phyloP scores from a whole-genome alignment of 2,888 invertebrate species.

The Yponomeuta malinellus region DNA sequence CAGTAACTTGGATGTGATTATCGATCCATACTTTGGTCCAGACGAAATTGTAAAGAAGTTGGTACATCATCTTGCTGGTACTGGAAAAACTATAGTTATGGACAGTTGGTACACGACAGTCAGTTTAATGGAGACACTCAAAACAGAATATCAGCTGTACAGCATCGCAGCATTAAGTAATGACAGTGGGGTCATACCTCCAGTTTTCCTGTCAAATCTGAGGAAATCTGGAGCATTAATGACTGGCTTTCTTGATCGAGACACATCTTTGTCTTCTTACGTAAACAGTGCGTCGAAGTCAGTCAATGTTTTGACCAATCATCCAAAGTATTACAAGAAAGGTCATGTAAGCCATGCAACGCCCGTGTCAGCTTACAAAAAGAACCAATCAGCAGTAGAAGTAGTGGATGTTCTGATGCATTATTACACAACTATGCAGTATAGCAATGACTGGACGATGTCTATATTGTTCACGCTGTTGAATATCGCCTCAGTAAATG shows the following conservation, averaged over 20 bases:
- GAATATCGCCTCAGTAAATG: constrained; percentile 61
- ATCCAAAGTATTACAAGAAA: constrained; percentile 51
- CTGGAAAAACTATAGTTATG: constrained; percentile 50
- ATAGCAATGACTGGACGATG: constrained; percentile 61
- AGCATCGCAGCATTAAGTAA: constrained; percentile 50
- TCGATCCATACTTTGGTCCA: constrained; percentile 48
- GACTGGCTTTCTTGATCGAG: constrained; percentile 51
- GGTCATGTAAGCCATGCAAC: constrained; percentile 40
- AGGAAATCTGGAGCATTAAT: constrained; percentile 44
- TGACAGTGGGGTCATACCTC: constrained; percentile 50
- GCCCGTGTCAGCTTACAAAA: constrained; percentile 54
- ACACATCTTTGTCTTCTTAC: constrained; percentile 50
- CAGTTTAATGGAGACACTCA: constrained; percentile 41
- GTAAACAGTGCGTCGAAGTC: constrained; percentile 45
- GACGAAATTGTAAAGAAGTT: constrained; percentile 51
- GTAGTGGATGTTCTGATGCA: constrained; percentile 61
- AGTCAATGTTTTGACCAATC: constrained; percentile 53
- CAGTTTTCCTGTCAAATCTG: constrained; percentile 47
- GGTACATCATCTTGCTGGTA: constrained; percentile 52
- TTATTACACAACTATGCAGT: constrained; percentile 63
- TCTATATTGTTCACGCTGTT: constrained; percentile 59
- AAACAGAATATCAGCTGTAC: constrained; percentile 44
- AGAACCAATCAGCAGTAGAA: constrained; percentile 52
- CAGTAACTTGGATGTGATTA: constrained; percentile 60
- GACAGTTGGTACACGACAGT: constrained; percentile 59